Evolutionary conservation across 1,140 invertebrate genomes (phyloP).

Genomic region (Drosophila lini): DNA sequence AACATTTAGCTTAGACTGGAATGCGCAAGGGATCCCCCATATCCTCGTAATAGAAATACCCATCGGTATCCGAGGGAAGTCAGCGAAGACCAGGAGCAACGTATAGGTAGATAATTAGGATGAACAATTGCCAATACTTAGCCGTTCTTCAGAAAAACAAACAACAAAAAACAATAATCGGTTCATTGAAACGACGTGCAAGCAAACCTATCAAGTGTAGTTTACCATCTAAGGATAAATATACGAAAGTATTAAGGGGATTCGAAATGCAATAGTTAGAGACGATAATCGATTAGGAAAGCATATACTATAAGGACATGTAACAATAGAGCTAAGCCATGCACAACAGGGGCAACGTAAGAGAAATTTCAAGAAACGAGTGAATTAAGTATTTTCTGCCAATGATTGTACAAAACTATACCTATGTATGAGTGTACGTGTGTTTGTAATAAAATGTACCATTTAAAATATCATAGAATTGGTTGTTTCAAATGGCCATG

Average conservation of each 20-base stretch:
- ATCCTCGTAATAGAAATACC: neutral
- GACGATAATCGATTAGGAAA: slow-evolving; percentile 30
- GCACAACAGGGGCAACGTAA: slow-evolving; percentile 13
- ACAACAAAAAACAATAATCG: slow-evolving; percentile 1
- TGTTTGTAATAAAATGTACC: slow-evolving; percentile 31
- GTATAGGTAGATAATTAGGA: slow-evolving; percentile 3
- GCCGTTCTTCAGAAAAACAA: slow-evolving; percentile 24
- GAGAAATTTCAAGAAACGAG: slow-evolving; percentile 11
- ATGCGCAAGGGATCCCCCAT: neutral
- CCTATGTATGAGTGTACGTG: slow-evolving; percentile 22
- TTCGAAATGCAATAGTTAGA: slow-evolving; percentile 44
- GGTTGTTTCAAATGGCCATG: neutral
- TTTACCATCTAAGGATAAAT: slow-evolving; percentile 37
- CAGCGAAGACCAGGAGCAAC: neutral
- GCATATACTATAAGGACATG: slow-evolving; percentile 30
- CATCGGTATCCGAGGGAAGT: slow-evolving; percentile 21
- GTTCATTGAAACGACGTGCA: slow-evolving; percentile 23
- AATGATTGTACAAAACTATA: slow-evolving; percentile 26
- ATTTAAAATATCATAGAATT: slow-evolving; percentile 7
- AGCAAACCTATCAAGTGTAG: slow-evolving; percentile 28
- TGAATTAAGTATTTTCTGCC: slow-evolving; percentile 51
- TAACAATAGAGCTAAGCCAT: slow-evolving; percentile 14
- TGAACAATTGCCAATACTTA: slow-evolving; percentile 50
- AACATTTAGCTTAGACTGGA: slow-evolving; percentile 3
- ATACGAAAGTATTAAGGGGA: slow-evolving; percentile 68